Conservation (phyloP, 2,888 invertebrate genomes). For the Synanthedon formicaeformis region DNA sequence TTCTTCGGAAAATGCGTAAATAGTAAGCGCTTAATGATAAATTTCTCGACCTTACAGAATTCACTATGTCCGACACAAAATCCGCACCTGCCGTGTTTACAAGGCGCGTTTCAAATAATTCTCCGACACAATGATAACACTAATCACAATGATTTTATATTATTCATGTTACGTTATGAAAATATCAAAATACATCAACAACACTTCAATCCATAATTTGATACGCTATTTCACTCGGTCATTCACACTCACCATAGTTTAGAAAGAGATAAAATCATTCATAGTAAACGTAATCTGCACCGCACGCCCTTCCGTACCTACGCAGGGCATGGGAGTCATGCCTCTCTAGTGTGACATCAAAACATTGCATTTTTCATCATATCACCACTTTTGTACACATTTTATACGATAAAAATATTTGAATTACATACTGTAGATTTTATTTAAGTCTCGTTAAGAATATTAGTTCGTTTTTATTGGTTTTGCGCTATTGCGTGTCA, state of each 20-base stretch:
- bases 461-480: conserved; percentile 52
- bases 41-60: conserved; percentile 38
- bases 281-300: conserved; percentile 66
- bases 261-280: conserved; percentile 72
- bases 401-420: conserved; percentile 5
- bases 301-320: conserved; percentile 64
- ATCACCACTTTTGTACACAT: conserved; percentile 25
- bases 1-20: conserved; percentile 62
- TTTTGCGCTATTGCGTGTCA: conserved; percentile 67
- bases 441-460: too few relatives aligned
- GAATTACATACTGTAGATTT: neutral
- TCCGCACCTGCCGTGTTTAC: conserved; percentile 25
- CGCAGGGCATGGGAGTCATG: conserved; percentile 71
- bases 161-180: conserved; percentile 35
- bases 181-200: conserved; percentile 62
- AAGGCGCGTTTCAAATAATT: conserved; percentile 26
- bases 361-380: conserved; percentile 45
- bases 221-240: conserved; percentile 68
- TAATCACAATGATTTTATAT: conserved; percentile 43
- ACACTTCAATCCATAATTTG: conserved; percentile 65
- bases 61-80: conserved; percentile 26
- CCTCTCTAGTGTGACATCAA: conserved; percentile 49
- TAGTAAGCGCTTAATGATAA: conserved; percentile 21
- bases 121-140: conserved; percentile 40
- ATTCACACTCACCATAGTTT: conserved; percentile 67